Base-by-base conservation (phyloP, 2,888 invertebrate species). In the Caenorhabditis afra region DNA sequence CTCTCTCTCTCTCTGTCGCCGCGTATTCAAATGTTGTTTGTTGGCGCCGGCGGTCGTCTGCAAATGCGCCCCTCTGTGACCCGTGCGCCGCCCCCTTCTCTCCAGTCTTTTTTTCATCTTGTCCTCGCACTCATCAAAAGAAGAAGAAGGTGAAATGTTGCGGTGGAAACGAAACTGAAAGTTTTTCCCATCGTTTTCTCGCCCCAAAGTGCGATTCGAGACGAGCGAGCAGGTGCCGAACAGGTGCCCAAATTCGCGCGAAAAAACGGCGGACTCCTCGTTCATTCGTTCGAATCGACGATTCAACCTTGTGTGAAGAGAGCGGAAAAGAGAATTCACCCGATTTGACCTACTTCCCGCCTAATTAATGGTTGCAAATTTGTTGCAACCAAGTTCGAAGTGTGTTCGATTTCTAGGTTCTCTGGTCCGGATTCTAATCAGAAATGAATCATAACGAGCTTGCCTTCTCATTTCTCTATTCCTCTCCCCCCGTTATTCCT, bases 1-100 rank as follows among this genome's bases (percentile, higher is more conserved):
- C 22, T 37, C 39, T 35, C 18, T 71, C 23, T 71, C 45, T 61
- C 18, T 8, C 44, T 35, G 39, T 39, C 37, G 53, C 61, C 71
- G 71, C 71, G 62, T 71, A 71, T 71, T 71, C 71, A 71, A 71
- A 71, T 71, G 71, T 64, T 71, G 57, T 71, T 52, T 70, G 61
- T 41, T 3, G 59, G 70, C 16, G 44, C 47, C 44, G 18, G 45
- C 47, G 41, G 53, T 29, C 7, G 29, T 29, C 29, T 29, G 70
- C 29, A 29, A 29, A 3, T 29, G 61, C 52, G 55, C 50, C 58
- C 67, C 44, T 44, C 58, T 29, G 29, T 29, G 18, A 37, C 49
- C 35, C 59, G 50, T 35, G 41, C 67, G 41, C 39, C 57, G 50
- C 29, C 22, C 57, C n/a, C 37, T 39, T 53, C 20, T 16, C 47